These are phyloP conservation scores for Morone saxatilis DNA, from an alignment of 2,113 vertebrate species.

Conservation along the genomic window DNA sequence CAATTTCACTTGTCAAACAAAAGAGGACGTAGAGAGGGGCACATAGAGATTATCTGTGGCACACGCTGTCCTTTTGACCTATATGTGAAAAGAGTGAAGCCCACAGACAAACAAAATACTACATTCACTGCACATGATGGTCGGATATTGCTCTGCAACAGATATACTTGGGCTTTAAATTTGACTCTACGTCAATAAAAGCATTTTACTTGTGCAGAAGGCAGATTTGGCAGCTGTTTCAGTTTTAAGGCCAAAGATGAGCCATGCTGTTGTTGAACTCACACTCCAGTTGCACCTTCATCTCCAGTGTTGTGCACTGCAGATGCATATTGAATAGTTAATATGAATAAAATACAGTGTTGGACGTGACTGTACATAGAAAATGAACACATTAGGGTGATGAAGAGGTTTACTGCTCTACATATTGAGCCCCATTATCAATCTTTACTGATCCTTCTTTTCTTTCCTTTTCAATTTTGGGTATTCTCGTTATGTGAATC, in stretches of 20 bases:
- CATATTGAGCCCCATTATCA: no score
- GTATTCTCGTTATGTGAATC: not conserved
- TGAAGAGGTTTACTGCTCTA: no score
- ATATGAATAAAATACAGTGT: not conserved
- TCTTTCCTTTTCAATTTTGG: accelerated
- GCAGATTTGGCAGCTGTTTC: not conserved
- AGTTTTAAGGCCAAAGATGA: not conserved
- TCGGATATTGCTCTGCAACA: not conserved
- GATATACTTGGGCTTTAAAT: not conserved
- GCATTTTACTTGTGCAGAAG: not conserved
- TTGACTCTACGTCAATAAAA: not conserved
- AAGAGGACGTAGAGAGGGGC: not conserved
- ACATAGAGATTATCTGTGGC: not conserved
- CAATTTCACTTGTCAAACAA: not conserved
- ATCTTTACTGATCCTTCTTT: not conserved
- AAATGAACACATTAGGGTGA: no score
- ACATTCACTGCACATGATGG: not conserved
- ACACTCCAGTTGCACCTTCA: not conserved
- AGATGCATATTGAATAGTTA: not conserved
- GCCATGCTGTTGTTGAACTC: not conserved
- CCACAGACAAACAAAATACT: constrained; percentile 11
- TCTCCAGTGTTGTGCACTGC: not conserved
- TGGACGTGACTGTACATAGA: not conserved
- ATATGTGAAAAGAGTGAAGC: not conserved
- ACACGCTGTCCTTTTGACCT: constrained; percentile 15